Conservation (phyloP, 2,113 vertebrate species). For the Mobula hypostoma region DNA sequence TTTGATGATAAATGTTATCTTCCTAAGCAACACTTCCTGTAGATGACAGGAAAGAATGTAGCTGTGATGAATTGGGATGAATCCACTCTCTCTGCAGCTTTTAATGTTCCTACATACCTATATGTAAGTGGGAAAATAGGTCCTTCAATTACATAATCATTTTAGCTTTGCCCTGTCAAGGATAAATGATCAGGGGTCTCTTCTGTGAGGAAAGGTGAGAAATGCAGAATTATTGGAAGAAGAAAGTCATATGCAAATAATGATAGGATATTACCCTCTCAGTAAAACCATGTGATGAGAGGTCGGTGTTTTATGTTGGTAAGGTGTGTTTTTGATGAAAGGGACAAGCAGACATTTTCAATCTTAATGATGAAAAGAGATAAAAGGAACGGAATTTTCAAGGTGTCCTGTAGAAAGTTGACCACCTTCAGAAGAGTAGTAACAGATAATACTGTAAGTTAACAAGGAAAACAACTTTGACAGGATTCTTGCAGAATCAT, state of each 20-base stretch:
- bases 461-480: not conserved
- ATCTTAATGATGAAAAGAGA: not conserved
- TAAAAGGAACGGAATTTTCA: not conserved
- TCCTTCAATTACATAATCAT: not conserved
- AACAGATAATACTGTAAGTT: not conserved
- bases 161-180: not conserved
- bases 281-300: not conserved
- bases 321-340: not conserved
- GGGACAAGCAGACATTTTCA: not conserved
- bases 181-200: too few relatives aligned
- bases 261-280: not conserved
- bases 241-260: not conserved
- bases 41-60: too few relatives aligned
- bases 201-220: not conserved
- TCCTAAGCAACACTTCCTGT: too few relatives aligned
- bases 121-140: not conserved
- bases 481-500: conserved; percentile 16
- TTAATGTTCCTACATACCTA: not conserved
- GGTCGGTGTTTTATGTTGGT: not conserved
- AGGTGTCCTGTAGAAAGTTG: not conserved
- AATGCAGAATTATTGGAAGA: not conserved
- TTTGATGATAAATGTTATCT: too few relatives aligned
- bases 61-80: too few relatives aligned
- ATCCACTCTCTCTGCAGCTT: not conserved
- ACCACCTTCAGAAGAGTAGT: not conserved